Conservation (phyloP, 35 echinoderm and acorn worm species). For the Acanthaster planci region DNA sequence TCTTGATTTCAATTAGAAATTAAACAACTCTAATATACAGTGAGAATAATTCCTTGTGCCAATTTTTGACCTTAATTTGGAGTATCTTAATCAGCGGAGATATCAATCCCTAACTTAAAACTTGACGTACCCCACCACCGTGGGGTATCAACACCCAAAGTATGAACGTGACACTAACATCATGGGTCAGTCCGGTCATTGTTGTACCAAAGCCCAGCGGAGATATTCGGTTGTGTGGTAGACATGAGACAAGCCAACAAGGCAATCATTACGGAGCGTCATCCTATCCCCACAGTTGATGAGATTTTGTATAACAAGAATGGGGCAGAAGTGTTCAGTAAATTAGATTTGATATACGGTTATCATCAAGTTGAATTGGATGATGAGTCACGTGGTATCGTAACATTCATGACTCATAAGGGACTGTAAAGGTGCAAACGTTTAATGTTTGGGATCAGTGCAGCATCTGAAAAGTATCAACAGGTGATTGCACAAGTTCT, state of each 20-base stretch:
- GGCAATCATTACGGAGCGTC: constrained; percentile 51
- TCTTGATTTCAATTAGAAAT: no score
- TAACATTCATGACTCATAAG: constrained; percentile 69
- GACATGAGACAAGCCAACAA: constrained; percentile 75
- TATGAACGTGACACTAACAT: no score
- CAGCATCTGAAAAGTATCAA: constrained; percentile 72
- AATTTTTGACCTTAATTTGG: no score
- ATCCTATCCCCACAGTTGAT: constrained; percentile 81
- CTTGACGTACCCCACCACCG: no score
- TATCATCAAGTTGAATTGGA: constrained; percentile 83
- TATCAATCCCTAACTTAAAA: no score
- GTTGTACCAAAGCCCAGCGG: constrained; percentile 79
- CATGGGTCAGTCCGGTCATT: constrained; percentile 78
- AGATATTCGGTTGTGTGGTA: constrained; percentile 64
- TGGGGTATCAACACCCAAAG: no score
- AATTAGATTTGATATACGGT: constrained; percentile 68
- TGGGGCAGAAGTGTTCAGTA: constrained; percentile 63
- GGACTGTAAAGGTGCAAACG: constrained; percentile 74
- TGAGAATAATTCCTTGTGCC: no score
- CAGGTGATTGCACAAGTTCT: constrained; percentile 60
- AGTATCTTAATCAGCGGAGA: no score
- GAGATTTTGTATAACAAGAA: constrained; percentile 76
- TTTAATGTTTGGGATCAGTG: constrained; percentile 68
- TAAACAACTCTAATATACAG: no score
- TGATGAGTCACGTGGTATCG: constrained; percentile 47